A percentile compares a stretch with the other conserved stretches of the same genome.
These are phyloP conservation scores for Carcinoscorpius rotundicauda DNA, from an alignment of 1,140 invertebrate genomes.

Conservation along the genomic window DNA sequence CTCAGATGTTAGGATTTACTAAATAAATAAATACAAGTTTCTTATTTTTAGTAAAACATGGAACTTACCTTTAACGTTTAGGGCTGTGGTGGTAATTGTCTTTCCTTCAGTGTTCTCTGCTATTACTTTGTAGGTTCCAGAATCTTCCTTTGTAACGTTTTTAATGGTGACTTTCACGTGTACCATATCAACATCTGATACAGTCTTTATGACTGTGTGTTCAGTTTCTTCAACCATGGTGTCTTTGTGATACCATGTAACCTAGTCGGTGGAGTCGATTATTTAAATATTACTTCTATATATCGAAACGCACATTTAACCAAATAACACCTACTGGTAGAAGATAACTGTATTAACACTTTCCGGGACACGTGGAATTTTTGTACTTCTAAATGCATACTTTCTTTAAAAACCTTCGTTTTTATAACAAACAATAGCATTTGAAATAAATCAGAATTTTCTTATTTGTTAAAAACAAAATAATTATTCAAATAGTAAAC, in stretches of 20 bases:
- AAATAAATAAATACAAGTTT: not conserved
- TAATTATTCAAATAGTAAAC: too few species aligned
- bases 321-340: too few species aligned
- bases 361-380: too few species aligned
- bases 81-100: slow-evolving; percentile 59
- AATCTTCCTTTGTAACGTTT: slow-evolving; percentile 59
- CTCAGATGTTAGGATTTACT: too few species aligned
- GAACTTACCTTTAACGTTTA: slow-evolving; percentile 44
- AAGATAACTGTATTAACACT: too few species aligned
- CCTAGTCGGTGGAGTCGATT: slow-evolving; percentile 24
- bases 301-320: too few species aligned
- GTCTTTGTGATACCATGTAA: slow-evolving; percentile 66
- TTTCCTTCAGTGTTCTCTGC: slow-evolving; percentile 84
- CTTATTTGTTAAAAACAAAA: too few species aligned
- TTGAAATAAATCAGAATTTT: too few species aligned
- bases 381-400: too few species aligned
- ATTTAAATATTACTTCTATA: too few species aligned
- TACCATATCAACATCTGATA: slow-evolving; percentile 83
- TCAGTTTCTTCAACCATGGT: slow-evolving; percentile 52
- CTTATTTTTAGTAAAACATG: not conserved
- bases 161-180: slow-evolving; percentile 64
- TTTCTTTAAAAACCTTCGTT: too few species aligned
- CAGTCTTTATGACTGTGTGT: slow-evolving; percentile 52
- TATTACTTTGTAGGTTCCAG: slow-evolving; percentile 74
- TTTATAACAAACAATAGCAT: too few species aligned